Percentiles rank a stretch among this genome's conserved stretches.
These are phyloP conservation scores for Hydrocynus forskahlii DNA, from an alignment of 2,797 vertebrate genomes.

Conservation along the genomic window DNA sequence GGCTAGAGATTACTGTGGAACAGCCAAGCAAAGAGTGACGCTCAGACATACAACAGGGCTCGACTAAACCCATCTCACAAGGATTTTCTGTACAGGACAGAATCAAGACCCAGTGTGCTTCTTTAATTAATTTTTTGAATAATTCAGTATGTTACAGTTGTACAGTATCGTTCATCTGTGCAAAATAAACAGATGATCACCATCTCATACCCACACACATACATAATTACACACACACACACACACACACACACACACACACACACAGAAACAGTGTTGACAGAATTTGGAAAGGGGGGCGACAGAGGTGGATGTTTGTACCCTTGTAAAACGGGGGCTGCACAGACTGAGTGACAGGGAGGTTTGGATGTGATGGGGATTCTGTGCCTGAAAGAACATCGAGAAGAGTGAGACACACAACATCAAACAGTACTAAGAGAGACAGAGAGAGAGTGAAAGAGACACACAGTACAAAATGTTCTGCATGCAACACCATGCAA, in stretches of 20 bases:
- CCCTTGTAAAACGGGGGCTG: slow-evolving; percentile 82
- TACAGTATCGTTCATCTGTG: neutral
- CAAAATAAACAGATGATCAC: neutral
- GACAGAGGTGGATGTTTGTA: slow-evolving; percentile 75
- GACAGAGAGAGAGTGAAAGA: neutral
- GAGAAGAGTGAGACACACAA: slow-evolving; percentile 73
- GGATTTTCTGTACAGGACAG: neutral
- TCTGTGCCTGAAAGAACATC: slow-evolving; percentile 83
- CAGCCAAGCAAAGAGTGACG: neutral
- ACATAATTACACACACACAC: neutral
- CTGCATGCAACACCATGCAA: slow-evolving; percentile 61
- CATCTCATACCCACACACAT: neutral
- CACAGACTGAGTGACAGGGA: slow-evolving; percentile 80
- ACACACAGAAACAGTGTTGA: neutral
- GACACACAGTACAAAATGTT: slow-evolving; percentile 11
- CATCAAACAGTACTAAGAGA: slow-evolving; percentile 36
- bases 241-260: neutral
- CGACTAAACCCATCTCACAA: neutral
- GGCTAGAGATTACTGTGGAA: slow-evolving; percentile 40
- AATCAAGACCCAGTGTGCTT: neutral
- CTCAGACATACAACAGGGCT: neutral
- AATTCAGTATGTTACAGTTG: neutral
- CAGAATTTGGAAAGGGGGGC: neutral
- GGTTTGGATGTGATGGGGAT: slow-evolving; percentile 81
- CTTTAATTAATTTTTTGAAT: neutral